phyloP scores from a whole-genome alignment of 2,797 vertebrate species.

The Parambassis ranga region DNA sequence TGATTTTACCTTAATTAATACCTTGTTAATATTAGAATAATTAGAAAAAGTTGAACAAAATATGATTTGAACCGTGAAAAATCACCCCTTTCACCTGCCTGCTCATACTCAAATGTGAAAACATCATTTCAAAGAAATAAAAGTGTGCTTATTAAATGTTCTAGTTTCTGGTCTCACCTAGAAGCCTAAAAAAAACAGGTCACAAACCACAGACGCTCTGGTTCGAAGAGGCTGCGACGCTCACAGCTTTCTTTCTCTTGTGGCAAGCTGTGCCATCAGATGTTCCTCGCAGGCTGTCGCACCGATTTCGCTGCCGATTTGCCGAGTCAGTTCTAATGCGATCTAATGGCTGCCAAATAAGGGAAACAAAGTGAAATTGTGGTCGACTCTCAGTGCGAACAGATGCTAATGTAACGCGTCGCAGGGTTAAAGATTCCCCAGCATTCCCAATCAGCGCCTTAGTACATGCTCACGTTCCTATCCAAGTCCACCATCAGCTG shows the following conservation, averaged over 20 bases:
- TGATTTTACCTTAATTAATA: neutral
- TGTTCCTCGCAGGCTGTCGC: neutral
- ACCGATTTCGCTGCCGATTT: slow-evolving; percentile 17
- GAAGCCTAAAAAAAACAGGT: neutral
- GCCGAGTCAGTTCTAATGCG: slow-evolving; percentile 9
- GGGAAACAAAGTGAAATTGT: slow-evolving; percentile 19
- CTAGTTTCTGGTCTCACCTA: slow-evolving; percentile 17
- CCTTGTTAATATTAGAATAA: neutral
- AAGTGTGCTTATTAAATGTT: too few relatives aligned
- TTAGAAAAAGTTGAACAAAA: neutral
- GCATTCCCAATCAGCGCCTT: slow-evolving; percentile 5
- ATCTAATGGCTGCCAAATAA: slow-evolving; percentile 22
- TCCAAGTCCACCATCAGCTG: slow-evolving; percentile 13
- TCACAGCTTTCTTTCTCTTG: slow-evolving; percentile 9
- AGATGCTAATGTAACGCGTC: slow-evolving; percentile 4
- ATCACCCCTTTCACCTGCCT: too few relatives aligned
- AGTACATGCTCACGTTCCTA: slow-evolving; percentile 14
- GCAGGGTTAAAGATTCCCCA: slow-evolving; percentile 5
- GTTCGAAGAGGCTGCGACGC: slow-evolving; percentile 14
- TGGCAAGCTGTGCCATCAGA: slow-evolving; percentile 27
- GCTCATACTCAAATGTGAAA: too few relatives aligned
- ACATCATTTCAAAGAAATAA: too few relatives aligned
- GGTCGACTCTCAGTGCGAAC: slow-evolving; percentile 6
- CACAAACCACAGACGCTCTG: neutral
- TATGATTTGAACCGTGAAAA: too few relatives aligned